Evolutionary conservation across 1,140 invertebrate species (phyloP), one percentile per base, ranked within the genome.

Genomic region (Lepidotrigona ventralis): DNA sequence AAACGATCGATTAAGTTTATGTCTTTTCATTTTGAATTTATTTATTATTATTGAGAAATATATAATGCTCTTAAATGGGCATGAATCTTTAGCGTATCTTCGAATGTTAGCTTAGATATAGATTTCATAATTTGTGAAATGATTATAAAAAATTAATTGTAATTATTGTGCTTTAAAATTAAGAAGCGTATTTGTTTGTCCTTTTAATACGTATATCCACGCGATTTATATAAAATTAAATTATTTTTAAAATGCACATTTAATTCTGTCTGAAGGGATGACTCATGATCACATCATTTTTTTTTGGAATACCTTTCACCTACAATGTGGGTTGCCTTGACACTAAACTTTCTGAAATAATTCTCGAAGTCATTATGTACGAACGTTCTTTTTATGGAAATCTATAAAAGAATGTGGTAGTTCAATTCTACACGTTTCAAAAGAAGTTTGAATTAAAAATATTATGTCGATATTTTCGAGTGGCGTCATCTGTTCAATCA

Each of bases 291-390:
- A 19, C 66, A 58, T 51, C 54, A 60, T 56, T 81, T 83, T 63
- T 39, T 69, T 80, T 69, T 78, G 33, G 70, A 74, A 80, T 75
- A 75, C 78, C 83, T 79, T 84, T 84, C 83, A 80, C 76, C 71
- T 80, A 74, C 78, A 33, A 84, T 72, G 83, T 80, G 78, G 78
- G 78, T 79, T 51, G 69, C 83, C 83, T 84, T 84, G 83, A 84
- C 83, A 84, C 83, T 81, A 84, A 80, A 84, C 64, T 74, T 81
- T 80, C 60, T 84, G 78, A 81, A 79, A 84, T 84, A 84, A 81
- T 84, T 81, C 33, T 84, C 23, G 21, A 69, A 53, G 68, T 81
- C 71, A 79, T 83, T 83, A 84, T 84, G 56, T 79, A 73, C 63
- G 19, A 51, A 23, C 33, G 33, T 46, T 70, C 64, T 70, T 73